phyloP scores from a whole-genome alignment of 2,113 vertebrate species.

The Dipodomys spectabilis region DNA sequence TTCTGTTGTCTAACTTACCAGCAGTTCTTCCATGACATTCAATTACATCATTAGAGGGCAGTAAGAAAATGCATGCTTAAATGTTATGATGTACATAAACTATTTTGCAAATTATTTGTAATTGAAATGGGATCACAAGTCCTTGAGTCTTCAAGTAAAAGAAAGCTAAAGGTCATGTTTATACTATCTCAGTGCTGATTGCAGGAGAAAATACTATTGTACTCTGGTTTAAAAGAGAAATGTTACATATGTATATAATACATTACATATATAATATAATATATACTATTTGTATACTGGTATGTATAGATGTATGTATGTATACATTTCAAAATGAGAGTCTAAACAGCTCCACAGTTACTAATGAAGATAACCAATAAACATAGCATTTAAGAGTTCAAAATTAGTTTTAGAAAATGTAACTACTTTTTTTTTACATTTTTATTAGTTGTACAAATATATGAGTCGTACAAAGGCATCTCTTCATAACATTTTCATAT shows the following conservation, averaged over 20 bases:
- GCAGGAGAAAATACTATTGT: neutral
- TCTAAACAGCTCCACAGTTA: neutral
- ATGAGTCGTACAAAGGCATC: too few species aligned
- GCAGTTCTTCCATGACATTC: conserved; percentile 12
- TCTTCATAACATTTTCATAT: too few species aligned
- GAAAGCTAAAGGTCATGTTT: neutral
- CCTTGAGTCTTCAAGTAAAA: neutral
- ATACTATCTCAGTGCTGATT: neutral
- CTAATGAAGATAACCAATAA: too few species aligned
- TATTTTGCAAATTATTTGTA: neutral
- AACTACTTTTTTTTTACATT: neutral
- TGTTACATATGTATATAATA: too few species aligned
- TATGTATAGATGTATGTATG: neutral
- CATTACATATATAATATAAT: too few species aligned
- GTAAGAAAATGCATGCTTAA: neutral
- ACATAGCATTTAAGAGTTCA: neutral
- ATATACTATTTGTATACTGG: too few species aligned
- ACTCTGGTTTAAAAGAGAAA: neutral
- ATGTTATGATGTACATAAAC: neutral
- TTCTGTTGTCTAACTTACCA: neutral
- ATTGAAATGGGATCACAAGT: neutral
- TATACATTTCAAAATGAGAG: neutral
- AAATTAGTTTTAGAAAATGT: neutral
- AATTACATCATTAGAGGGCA: neutral
- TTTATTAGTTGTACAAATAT: too few species aligned